A percentile compares a stretch with the other conserved stretches of the same genome.
Conservation (phyloP, 2,888 invertebrate species). For the Dorcus hopei region DNA sequence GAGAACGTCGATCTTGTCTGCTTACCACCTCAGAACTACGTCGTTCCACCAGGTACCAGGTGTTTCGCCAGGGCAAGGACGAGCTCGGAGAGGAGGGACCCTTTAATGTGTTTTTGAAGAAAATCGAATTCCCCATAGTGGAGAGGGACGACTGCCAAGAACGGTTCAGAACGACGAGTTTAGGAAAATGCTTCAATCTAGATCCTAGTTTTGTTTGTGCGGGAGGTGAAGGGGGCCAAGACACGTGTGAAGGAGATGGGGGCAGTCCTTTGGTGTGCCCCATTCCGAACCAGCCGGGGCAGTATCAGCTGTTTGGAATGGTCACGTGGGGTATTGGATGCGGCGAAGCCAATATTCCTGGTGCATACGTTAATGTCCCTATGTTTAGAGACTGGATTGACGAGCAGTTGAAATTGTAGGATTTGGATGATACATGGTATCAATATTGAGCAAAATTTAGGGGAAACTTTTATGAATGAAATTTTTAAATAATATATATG, state of each 20-base stretch:
- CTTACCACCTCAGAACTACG: conserved; percentile 58
- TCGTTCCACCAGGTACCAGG: conserved; percentile 51
- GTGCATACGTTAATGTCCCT: conserved; percentile 71
- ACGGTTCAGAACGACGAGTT: conserved; percentile 58
- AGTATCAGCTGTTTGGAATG: conserved; percentile 62
- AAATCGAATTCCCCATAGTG: conserved; percentile 65
- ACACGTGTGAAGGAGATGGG: conserved; percentile 78
- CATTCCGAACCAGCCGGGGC: conserved; percentile 49
- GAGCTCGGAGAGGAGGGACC: conserved; percentile 60
- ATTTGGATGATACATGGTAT: neutral
- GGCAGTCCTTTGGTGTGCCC: conserved; percentile 76
- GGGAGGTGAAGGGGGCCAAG: conserved; percentile 67
- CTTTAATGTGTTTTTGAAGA: conserved; percentile 69
- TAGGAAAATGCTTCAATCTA: conserved; percentile 63
- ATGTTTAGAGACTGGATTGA: conserved; percentile 65
- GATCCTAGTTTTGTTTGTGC: conserved; percentile 75
- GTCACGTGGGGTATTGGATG: conserved; percentile 85
- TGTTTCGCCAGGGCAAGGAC: conserved; percentile 77
- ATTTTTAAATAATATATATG: too few species aligned
- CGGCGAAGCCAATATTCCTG: conserved; percentile 63
- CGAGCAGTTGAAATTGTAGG: conserved; percentile 32
- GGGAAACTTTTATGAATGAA: too few species aligned
- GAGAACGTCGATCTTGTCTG: conserved; percentile 72
- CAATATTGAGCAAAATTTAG: too few species aligned
- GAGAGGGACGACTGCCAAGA: conserved; percentile 57